Percentiles rank a stretch among this genome's conserved stretches.
Conservation (phyloP, 53 echinoderm and acorn worm genomes). For the Astropecten irregularis region DNA sequence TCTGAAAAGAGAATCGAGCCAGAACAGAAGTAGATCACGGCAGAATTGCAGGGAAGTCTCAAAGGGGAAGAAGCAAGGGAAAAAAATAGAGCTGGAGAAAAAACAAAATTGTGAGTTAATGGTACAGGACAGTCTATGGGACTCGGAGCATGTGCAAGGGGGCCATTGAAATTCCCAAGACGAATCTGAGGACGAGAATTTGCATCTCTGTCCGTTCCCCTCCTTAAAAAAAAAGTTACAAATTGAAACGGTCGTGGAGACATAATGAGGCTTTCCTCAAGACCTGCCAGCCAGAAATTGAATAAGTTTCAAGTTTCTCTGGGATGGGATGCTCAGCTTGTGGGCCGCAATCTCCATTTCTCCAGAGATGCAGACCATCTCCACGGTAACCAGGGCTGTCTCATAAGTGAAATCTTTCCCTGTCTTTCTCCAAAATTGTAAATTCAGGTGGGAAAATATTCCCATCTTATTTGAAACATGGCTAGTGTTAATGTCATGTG, state of each 20-base stretch:
- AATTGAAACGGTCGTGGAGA: conserved; percentile 40
- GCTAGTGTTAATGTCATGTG: no score
- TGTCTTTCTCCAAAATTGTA: no score
- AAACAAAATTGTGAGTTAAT: no score
- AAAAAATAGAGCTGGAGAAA: no score
- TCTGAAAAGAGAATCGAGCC: conserved; percentile 16
- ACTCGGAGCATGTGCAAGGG: no score
- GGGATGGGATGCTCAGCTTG: conserved; percentile 23
- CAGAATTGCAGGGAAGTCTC: not conserved
- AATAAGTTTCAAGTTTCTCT: conserved; percentile 50
- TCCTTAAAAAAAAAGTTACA: conserved; percentile 6
- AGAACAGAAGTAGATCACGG: not conserved
- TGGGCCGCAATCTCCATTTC: conserved; percentile 22
- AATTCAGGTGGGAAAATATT: no score
- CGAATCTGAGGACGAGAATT: conserved; percentile 33
- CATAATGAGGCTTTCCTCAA: conserved; percentile 24
- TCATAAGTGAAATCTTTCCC: no score
- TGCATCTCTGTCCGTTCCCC: conserved; percentile 17
- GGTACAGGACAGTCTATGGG: not conserved
- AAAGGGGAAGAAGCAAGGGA: not conserved
- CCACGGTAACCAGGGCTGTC: no score
- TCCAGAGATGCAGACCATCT: conserved; percentile 9
- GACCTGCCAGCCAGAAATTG: conserved; percentile 39
- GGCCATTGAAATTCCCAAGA: conserved; percentile 31
- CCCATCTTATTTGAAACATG: no score